Base-by-base conservation (phyloP, 2,797 vertebrate species). In the Toxotes lorentzi region DNA sequence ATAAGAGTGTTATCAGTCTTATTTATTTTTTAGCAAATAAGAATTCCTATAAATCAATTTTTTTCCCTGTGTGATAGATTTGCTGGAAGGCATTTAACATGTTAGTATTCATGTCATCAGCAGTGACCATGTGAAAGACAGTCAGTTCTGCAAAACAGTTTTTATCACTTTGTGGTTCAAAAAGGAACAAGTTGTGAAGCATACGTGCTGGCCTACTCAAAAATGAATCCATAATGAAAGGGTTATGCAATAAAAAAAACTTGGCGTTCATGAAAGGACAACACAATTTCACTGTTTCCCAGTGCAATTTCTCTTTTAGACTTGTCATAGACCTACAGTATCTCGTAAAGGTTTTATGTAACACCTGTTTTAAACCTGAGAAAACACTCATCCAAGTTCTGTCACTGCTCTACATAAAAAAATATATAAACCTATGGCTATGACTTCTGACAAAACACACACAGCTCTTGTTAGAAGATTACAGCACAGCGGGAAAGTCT, bases 131-230 rank as follows among this genome's bases (percentile, higher is more conserved):
- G 14, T 30, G 67, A 82, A 71, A 69, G 53, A 56, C 6, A 57
- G 53, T n/a, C 7, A 76, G 69, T 86, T 89, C 78, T 79, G 79
- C 78, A 84, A 82, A 86, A 79, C 35, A 64, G 54, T 51, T 86
- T 70, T 76, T 35, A 14, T 60, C 32, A 74, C 62, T 81, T 66
- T 9, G 32, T 21, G 21, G 57, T 66, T 78, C 2, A 41, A 12
- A 2, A 19, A 56, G 48, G 74, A 81, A 73, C 34, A 57, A 58
- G 11, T 38, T 57, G 64, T 5, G 43, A 64, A 17, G 23, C 12
- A 45, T 13, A 67, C 3, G 58, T 82, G 79, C 86, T 89, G 84
- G 82, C 59, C 45, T 76, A 57, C 77, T 72, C 75, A 86, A 85
- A 86, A 90, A 74, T 11, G 0, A 51, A 60, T 19, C 27, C 45